Percentiles rank a stretch among this genome's conserved stretches.
These are phyloP conservation scores for Pygocentrus nattereri DNA, from an alignment of 2,797 vertebrate species.

Conservation along the genomic window DNA sequence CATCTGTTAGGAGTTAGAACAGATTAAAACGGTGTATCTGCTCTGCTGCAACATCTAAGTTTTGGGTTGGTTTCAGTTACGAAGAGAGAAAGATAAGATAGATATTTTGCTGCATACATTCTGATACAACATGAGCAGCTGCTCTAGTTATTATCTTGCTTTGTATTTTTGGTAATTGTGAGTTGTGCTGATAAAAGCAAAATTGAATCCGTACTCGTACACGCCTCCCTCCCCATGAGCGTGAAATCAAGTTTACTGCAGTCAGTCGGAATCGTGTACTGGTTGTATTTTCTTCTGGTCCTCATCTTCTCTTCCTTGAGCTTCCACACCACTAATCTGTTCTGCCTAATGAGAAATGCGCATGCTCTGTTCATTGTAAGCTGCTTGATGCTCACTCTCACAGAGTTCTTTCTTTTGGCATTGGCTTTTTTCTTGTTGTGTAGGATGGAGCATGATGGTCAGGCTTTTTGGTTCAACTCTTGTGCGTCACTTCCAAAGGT, in stretches of 20 bases:
- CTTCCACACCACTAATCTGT: not conserved
- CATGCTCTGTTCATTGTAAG: not conserved
- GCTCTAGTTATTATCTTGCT: not conserved
- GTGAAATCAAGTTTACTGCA: not conserved
- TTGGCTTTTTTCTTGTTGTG: too few relatives aligned
- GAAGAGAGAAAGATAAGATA: not conserved
- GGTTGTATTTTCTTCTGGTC: too few relatives aligned
- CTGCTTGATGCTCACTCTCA: not conserved
- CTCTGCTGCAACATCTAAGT: not conserved
- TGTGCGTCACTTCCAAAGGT: too few relatives aligned
- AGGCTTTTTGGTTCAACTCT: too few relatives aligned
- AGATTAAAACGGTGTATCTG: not conserved
- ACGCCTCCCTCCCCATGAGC: not conserved
- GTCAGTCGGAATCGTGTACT: not conserved
- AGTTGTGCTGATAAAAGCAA: conserved; percentile 10
- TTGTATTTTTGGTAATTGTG: not conserved
- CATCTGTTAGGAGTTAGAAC: not conserved
- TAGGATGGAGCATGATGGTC: too few relatives aligned
- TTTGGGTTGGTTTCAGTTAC: not conserved
- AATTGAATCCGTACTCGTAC: not conserved
- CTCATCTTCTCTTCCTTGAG: not conserved
- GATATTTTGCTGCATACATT: not conserved
- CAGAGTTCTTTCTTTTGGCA: too few relatives aligned
- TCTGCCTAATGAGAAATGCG: not conserved
- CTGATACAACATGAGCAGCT: not conserved